Percentiles rank a stretch among this genome's conserved stretches.
Evolutionary conservation across 2,113 vertebrate species (phyloP).

Genomic region (Spea bombifrons): DNA sequence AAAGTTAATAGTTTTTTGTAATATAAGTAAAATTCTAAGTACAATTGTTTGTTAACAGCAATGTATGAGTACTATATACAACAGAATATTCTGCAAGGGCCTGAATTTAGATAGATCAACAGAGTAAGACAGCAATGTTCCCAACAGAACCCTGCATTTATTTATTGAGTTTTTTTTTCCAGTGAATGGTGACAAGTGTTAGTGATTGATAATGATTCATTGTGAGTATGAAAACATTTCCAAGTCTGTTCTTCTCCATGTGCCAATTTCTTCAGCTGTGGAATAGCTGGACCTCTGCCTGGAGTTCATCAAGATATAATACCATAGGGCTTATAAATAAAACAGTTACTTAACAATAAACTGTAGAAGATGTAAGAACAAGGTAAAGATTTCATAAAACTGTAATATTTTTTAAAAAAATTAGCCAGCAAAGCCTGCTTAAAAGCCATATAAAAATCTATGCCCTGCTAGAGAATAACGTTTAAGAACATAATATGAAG

Average conservation of each 20-base stretch:
- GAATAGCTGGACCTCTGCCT: slow-evolving; percentile 20
- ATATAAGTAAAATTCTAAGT: slow-evolving; percentile 18
- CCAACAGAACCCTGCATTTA: slow-evolving; percentile 32
- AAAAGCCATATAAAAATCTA: too few relatives aligned
- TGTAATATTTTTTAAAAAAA: too few relatives aligned
- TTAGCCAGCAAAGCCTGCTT: too few relatives aligned
- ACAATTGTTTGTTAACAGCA: background rate
- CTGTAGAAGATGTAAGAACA: background rate
- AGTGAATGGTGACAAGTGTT: slow-evolving; percentile 40
- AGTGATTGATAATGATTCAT: slow-evolving; percentile 42
- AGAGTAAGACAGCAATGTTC: background rate
- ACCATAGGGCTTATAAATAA: background rate
- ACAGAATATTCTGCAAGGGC: slow-evolving; percentile 6
- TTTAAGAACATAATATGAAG: too few relatives aligned
- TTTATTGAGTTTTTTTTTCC: slow-evolving; percentile 38
- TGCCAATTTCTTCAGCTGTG: slow-evolving; percentile 29
- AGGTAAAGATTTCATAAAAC: too few relatives aligned
- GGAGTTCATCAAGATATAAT: background rate
- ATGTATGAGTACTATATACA: background rate
- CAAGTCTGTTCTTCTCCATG: slow-evolving; percentile 12
- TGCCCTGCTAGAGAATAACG: too few relatives aligned
- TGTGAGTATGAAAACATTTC: slow-evolving; percentile 31
- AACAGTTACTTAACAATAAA: background rate
- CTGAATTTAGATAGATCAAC: slow-evolving; percentile 28
- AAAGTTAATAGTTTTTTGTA: background rate